phyloP scores from a whole-genome alignment of 2,888 invertebrate species.

The Scaptomyza polygonia region DNA sequence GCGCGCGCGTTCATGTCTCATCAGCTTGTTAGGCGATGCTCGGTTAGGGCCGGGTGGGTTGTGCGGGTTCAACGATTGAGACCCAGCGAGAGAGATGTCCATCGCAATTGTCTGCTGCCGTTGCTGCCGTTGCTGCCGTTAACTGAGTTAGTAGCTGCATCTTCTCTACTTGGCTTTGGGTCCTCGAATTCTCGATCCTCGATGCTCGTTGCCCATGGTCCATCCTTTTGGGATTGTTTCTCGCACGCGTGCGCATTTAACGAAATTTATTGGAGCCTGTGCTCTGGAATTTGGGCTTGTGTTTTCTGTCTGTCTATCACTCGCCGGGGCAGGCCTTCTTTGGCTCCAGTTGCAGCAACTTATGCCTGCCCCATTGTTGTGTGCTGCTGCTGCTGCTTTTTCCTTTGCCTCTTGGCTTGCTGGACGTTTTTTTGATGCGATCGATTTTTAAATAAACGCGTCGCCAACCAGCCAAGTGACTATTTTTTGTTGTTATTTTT shows the following conservation, averaged over 20 bases:
- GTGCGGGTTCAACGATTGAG: slow-evolving; percentile 35
- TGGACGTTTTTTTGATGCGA: slow-evolving; percentile 58
- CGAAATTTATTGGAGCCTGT: slow-evolving; percentile 82
- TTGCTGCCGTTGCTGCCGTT: slow-evolving; percentile 31
- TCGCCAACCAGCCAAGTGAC: slow-evolving; percentile 50
- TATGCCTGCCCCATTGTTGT: slow-evolving; percentile 63
- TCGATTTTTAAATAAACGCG: slow-evolving; percentile 72
- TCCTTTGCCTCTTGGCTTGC: slow-evolving; percentile 7
- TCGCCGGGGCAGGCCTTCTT: slow-evolving; percentile 37
- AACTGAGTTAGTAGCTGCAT: slow-evolving; percentile 76
- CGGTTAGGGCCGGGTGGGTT: slow-evolving; percentile 2
- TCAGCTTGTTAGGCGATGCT: slow-evolving; percentile 79
- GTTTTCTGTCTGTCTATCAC: slow-evolving; percentile 79
- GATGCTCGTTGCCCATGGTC: slow-evolving; percentile 6
- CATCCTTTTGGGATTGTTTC: slow-evolving; percentile 54
- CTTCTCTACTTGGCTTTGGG: slow-evolving; percentile 10
- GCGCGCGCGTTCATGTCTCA: slow-evolving; percentile 82
- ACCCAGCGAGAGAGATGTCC: slow-evolving; percentile 71
- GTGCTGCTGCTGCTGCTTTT: slow-evolving; percentile 6
- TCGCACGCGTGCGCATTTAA: slow-evolving; percentile 83
- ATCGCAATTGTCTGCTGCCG: slow-evolving; percentile 64
- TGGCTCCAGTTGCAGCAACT: slow-evolving; percentile 39
- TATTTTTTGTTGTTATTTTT: slow-evolving; percentile 23
- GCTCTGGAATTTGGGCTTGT: slow-evolving; percentile 80
- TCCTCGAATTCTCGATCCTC: slow-evolving; percentile 21